phyloP scores from a whole-genome alignment of 2,888 invertebrate species.

The Ferdinandea cuprea region DNA sequence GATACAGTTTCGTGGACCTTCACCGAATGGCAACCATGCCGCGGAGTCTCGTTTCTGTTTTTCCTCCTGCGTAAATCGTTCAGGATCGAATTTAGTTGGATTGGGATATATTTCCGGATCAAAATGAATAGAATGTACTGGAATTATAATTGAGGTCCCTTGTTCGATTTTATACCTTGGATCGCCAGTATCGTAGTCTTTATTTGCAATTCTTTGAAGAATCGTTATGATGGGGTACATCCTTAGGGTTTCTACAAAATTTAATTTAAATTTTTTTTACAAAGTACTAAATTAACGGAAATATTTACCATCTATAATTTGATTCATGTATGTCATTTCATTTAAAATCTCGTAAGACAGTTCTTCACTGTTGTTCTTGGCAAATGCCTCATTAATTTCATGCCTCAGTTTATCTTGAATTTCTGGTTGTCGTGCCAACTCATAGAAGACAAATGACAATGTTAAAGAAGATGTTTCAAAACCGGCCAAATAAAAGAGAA shows the following conservation, averaged over 20 bases:
- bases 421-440: constrained; percentile 83
- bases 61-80: constrained; percentile 82
- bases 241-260: constrained; percentile 10
- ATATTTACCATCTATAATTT: constrained; percentile 82
- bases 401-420: constrained; percentile 82
- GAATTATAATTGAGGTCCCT: constrained; percentile 84
- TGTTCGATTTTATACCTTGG: constrained; percentile 83
- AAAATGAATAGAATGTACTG: background rate
- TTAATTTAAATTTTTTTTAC: background rate
- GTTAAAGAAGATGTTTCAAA: constrained; percentile 84
- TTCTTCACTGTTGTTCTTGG: constrained; percentile 79
- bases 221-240: background rate
- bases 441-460: constrained; percentile 84
- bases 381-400: constrained; percentile 82
- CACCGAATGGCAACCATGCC: too few species aligned
- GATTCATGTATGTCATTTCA: constrained; percentile 83
- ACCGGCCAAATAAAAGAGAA: constrained; percentile 85
- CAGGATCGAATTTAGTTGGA: constrained; percentile 85
- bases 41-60: background rate
- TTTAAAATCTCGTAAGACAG: constrained; percentile 83
- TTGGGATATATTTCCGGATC: constrained; percentile 84
- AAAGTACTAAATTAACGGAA: background rate
- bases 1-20: too few species aligned
- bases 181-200: constrained; percentile 52
- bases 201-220: background rate